Base-by-base conservation (phyloP, 2,888 invertebrate species). In the Lacanobia wlatinum region DNA sequence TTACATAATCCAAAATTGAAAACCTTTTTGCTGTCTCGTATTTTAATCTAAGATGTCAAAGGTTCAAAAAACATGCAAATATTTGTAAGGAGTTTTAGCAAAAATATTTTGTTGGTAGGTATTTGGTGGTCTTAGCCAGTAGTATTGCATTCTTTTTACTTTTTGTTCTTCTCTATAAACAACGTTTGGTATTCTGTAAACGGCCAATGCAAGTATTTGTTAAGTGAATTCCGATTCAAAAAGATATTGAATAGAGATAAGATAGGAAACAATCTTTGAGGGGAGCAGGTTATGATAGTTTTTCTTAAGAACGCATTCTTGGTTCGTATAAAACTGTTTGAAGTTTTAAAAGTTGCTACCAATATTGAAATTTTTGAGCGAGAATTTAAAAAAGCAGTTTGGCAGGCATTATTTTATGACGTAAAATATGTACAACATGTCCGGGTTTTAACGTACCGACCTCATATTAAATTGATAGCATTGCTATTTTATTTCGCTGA, bases 131-230 rank as follows among this genome's bases (percentile, higher is more conserved):
- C 34, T 34, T 34, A 83, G 79, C 75, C 80, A 82, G 77, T 83
- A 80, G 71, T 83, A 83, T 3, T 82, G 72, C 73, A 80, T 80
- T 84, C 3, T 18, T 12, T n/a, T 83, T 79, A 74, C 72, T 89
- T 90, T 91, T 90, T 88, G 71, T 85, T 76, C 78, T 74, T 75
- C 78, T 78, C 84, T 87, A 87, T 89, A 89, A 86, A 61, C 73
- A 76, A 65, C 62, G 69, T 61, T 28, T 63, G 84, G 83, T 78
- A 88, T 90, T 90, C 84, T 86, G 87, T 87, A 85, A 79, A 84
- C 84, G 73, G 78, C 75, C 72, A 70, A 65, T 10, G 67, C 81
- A 83, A 84, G 83, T 89, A 87, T 91, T 90, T 87, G 84, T 84
- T 82, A 83, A 84, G 68, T 68, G 71, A 71, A 86, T 89, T 88